Conservation (phyloP, 2,797 vertebrate genomes). For the Lepilemur ruficaudatus region DNA sequence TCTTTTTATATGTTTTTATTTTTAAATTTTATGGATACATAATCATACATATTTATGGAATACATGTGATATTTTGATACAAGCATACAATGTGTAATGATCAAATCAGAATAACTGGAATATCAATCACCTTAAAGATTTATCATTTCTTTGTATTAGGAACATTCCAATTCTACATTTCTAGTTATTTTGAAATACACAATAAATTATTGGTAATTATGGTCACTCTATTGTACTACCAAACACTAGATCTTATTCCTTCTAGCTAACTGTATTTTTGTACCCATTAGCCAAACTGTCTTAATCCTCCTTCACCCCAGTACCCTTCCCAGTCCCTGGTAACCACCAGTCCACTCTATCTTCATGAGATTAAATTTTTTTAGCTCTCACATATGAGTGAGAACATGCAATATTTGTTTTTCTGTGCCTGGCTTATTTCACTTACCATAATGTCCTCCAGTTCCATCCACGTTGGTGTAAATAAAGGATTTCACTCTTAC, state of each 20-base stretch:
- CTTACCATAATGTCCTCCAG: no score
- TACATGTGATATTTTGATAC: not conserved
- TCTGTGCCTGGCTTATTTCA: no score
- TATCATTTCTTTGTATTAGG: not conserved
- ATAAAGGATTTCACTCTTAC: no score
- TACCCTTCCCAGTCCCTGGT: no score
- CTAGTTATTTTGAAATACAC: not conserved
- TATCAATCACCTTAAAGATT: not conserved
- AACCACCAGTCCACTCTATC: no score
- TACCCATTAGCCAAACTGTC: no score
- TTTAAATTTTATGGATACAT: not conserved
- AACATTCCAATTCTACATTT: not conserved
- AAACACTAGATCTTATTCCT: no score
- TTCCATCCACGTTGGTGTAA: no score
- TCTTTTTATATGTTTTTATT: not conserved
- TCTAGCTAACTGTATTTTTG: not conserved
- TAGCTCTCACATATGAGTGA: no score
- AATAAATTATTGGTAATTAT: not conserved
- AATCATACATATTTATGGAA: not conserved
- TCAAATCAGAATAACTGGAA: not conserved
- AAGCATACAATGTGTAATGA: not conserved
- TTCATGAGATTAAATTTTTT: no score
- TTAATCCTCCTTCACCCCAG: no score
- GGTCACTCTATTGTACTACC: not conserved
- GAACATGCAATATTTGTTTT: no score